Evolutionary conservation across 2,888 invertebrate genomes (phyloP), one percentile per base, ranked within the genome.

Genomic region (Tenthredo amoena): DNA sequence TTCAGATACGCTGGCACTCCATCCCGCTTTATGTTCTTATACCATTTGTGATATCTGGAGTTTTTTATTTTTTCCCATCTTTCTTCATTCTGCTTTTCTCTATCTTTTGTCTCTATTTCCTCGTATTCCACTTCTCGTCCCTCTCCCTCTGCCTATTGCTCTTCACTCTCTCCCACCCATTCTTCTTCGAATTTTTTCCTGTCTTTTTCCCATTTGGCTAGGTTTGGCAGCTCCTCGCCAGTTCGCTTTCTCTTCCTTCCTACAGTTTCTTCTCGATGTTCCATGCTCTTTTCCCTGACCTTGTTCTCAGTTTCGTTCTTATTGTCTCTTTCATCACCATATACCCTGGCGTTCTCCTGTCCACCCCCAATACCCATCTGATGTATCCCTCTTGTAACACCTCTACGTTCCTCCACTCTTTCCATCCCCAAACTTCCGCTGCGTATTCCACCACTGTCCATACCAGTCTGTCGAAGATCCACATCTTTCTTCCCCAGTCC

Each of bases 361-460:
- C 85, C n/a, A 85, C 15, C 26, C 85, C 85, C 26, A 85, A 15
- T 34, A 21, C 21, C 79, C 55, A 85, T 81, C 47, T 81, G 21
- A 81, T 43, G n/a, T 79, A 85, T 55, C 55, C 81, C 37, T 79
- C 79, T 34, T 85, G 65, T 1, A 79, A n/a, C 34, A 43, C 65
- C 34, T 81, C 79, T 62, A 87, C 15, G 9, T 83, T 43, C 26
- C 74, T 43, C 21, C 83, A 58, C 43, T 84, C 84, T 72, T 85
- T 77, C 86, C 85, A 86, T n/a, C 86, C 85, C 85, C 86, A 86
- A 26, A 86, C 84, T 55, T 86, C 86, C 5, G 83, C 79, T n/a
- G 84, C 86, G 47, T 85, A 87, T 12, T 74, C 65, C 10, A 77
- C 37, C 10, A 87, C 84, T 34, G 85, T 50, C 84, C 55, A 82